Percentiles rank a stretch among this genome's conserved stretches.
Conservation (phyloP, 2,797 vertebrate species). For the Myiotriccus ornatus region DNA sequence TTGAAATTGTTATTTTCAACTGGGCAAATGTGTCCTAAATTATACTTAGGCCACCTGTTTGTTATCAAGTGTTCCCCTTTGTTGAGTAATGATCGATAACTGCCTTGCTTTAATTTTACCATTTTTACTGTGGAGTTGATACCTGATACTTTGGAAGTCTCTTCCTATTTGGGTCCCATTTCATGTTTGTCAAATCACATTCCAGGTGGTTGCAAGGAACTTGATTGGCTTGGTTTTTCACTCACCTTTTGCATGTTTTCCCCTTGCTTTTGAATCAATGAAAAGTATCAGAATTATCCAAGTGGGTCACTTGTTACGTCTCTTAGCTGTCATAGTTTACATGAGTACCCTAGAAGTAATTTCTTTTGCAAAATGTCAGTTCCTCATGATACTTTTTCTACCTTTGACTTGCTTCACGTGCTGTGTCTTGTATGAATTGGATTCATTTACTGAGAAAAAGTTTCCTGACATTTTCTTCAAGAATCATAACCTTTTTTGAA, state of each 20-base stretch:
- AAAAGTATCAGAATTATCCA: not conserved
- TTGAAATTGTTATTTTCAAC: not conserved
- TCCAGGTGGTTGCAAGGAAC: not conserved
- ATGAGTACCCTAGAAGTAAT: not conserved
- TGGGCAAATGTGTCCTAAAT: not conserved
- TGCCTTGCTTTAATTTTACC: not conserved
- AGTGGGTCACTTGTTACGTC: not conserved
- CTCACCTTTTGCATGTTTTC: not conserved
- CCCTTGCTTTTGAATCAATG: not conserved
- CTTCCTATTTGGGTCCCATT: not conserved
- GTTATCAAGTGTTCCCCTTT: not conserved
- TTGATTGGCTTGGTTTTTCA: not conserved
- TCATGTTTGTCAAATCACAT: not conserved
- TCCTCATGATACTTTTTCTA: not conserved
- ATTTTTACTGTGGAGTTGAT: not conserved
- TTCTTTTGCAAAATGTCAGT: not conserved
- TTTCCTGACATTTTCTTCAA: not conserved
- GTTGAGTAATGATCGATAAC: not conserved
- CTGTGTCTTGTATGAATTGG: not conserved
- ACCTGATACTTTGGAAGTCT: not conserved
- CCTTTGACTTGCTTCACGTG: not conserved
- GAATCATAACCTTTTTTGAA: not conserved
- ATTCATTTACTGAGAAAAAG: not conserved
- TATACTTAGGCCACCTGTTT: not conserved
- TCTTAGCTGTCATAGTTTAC: not conserved